Evolutionary conservation across 2,888 invertebrate genomes (phyloP).

Genomic region (Nemoura dubitans): DNA sequence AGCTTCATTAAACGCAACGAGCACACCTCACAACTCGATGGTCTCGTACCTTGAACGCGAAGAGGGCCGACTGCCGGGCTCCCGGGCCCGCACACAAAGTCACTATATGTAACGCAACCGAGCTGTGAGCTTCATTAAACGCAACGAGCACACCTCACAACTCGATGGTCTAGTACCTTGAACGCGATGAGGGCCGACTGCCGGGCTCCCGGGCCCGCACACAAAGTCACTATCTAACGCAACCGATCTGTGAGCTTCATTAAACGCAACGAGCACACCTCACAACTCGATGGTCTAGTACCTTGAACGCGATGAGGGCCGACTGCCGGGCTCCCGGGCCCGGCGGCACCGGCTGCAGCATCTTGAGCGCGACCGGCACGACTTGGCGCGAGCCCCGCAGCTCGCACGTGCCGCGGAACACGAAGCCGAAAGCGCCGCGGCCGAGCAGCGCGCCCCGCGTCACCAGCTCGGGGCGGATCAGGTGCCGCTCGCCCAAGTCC

Average conservation of each 20-base stretch:
- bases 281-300: no score
- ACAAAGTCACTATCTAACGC: no score
- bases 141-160: no score
- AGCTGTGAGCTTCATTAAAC: no score
- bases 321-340: conserved; percentile 74
- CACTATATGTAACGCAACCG: no score
- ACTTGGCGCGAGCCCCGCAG: conserved; percentile 64
- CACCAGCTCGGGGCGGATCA: conserved; percentile 85
- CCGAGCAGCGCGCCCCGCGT: conserved; percentile 81
- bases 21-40: no score
- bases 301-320: conserved; percentile 69
- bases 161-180: no score
- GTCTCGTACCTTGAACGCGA: conserved; percentile 68
- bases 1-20: no score
- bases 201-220: conserved; percentile 73
- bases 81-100: no score
- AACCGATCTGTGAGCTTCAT: no score
- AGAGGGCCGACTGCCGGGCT: conserved; percentile 71
- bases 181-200: conserved; percentile 71
- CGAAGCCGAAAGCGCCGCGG: conserved; percentile 98
- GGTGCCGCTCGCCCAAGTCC: conserved; percentile 83
- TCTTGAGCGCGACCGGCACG: conserved; percentile 90
- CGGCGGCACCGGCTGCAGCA: conserved; percentile 93
- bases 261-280: no score
- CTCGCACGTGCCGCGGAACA: conserved; percentile 78